phyloP scores from a whole-genome alignment of 2,888 invertebrate genomes.

The Galerucella nymphaeae region DNA sequence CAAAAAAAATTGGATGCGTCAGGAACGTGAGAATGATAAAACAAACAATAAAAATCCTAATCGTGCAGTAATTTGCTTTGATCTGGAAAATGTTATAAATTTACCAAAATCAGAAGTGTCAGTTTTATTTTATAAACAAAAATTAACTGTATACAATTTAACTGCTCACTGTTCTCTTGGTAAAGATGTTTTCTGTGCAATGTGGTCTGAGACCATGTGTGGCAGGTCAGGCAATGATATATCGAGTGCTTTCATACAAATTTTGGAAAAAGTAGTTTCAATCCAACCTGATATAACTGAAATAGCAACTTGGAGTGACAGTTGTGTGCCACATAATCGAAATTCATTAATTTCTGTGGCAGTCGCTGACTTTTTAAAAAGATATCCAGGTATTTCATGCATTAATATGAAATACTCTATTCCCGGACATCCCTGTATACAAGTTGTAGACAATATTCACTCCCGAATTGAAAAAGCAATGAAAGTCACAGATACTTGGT shows the following conservation, averaged over 20 bases:
- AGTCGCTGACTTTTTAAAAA: conserved; percentile 37
- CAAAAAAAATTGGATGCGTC: conserved; percentile 3
- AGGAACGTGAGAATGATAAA: conserved; percentile 9
- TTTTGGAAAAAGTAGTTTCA: conserved; percentile 20
- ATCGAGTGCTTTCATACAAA: conserved; percentile 42
- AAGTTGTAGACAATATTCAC: conserved; percentile 47
- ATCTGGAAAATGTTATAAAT: conserved; percentile 30
- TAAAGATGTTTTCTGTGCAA: conserved; percentile 32
- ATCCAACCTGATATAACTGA: conserved; percentile 17
- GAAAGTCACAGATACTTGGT: conserved; percentile 32
- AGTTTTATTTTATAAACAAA: conserved; percentile 26
- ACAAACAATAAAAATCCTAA: neutral
- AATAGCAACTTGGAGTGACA: conserved; percentile 11
- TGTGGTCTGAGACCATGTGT: conserved; percentile 39
- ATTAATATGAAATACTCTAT: conserved; percentile 39
- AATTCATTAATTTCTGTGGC: conserved; percentile 6
- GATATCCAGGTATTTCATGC: conserved; percentile 13
- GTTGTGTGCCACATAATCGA: conserved; percentile 20
- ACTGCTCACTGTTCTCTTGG: conserved; percentile 19
- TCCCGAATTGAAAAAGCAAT: conserved; percentile 43
- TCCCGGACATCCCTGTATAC: conserved; percentile 48
- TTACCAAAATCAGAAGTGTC: conserved; percentile 21
- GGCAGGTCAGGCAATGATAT: conserved; percentile 42
- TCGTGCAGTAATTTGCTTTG: conserved; percentile 25
- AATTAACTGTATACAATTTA: conserved; percentile 25